phyloP scores from a whole-genome alignment of 2,888 invertebrate species.

The Flabesymbios commensalis region DNA sequence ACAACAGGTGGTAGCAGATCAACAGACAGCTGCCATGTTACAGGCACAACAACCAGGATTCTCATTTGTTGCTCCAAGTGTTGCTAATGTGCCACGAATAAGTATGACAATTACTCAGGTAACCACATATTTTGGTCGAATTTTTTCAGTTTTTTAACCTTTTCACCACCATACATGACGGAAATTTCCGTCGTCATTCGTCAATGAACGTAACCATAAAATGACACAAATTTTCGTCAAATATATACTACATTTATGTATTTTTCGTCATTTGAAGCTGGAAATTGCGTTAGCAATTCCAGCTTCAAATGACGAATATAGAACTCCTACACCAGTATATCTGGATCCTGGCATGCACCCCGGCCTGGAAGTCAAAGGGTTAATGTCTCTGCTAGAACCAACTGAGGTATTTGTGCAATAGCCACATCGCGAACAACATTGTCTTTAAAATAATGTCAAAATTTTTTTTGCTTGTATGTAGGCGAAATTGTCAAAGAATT shows the following conservation, averaged over 20 bases:
- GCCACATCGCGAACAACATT: too few relatives aligned
- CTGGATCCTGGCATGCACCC: too few relatives aligned
- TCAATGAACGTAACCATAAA: too few relatives aligned
- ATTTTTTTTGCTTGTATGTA: constrained; percentile 7
- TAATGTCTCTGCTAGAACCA: background rate
- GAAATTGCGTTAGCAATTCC: too few relatives aligned
- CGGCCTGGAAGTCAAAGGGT: too few relatives aligned
- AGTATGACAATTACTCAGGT: constrained; percentile 85
- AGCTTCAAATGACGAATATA: too few relatives aligned
- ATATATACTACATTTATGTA: background rate
- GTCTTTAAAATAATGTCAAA: background rate
- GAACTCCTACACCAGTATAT: too few relatives aligned
- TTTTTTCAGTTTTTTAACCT: too few relatives aligned
- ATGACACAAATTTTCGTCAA: background rate
- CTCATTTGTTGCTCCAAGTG: constrained; percentile 17
- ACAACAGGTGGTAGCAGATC: constrained; percentile 77
- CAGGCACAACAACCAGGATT: constrained; percentile 56
- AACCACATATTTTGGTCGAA: background rate
- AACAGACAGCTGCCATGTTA: constrained; percentile 69
- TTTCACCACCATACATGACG: background rate
- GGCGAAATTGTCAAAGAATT: constrained; percentile 78
- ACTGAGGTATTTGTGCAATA: too few relatives aligned
- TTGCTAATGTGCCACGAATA: constrained; percentile 68
- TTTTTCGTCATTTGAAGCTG: too few relatives aligned
- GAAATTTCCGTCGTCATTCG: too few relatives aligned